phyloP scores from a whole-genome alignment of 1,140 invertebrate species.

The Paraescarpia echinospica region DNA sequence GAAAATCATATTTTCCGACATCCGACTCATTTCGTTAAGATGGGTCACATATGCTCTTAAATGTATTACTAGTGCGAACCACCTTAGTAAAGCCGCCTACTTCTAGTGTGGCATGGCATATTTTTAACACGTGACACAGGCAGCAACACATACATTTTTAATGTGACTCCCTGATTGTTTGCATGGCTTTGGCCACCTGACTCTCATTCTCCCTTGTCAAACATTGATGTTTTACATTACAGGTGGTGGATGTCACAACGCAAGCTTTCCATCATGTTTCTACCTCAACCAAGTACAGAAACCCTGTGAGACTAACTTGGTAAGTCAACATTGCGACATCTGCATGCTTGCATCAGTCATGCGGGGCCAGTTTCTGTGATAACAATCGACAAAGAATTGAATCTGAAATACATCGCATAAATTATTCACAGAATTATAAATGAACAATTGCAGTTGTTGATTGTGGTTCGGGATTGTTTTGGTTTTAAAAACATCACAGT shows the following conservation, averaged over 20 bases:
- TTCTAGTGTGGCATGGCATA: too few species aligned
- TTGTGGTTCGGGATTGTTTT: not conserved
- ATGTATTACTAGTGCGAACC: too few species aligned
- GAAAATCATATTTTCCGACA: too few species aligned
- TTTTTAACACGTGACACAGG: not conserved
- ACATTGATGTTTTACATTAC: not conserved
- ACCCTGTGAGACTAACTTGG: not conserved
- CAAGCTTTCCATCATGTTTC: not conserved
- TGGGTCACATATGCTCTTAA: too few species aligned
- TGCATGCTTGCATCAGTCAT: not conserved
- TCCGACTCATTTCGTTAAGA: too few species aligned
- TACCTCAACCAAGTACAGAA: not conserved
- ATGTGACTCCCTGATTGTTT: not conserved
- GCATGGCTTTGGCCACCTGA: not conserved
- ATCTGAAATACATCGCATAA: not conserved
- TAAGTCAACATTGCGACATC: not conserved
- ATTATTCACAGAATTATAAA: not conserved
- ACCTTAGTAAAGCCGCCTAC: too few species aligned
- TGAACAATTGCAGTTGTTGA: not conserved
- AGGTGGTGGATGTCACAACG: not conserved
- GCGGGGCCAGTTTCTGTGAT: not conserved
- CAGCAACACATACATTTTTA: not conserved
- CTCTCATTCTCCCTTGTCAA: not conserved
- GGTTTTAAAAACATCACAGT: not conserved
- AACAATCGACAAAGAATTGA: not conserved